Percentiles rank a stretch among this genome's conserved stretches.
These are phyloP conservation scores for Craniophora ligustri DNA, from an alignment of 2,888 invertebrate genomes.

Conservation along the genomic window DNA sequence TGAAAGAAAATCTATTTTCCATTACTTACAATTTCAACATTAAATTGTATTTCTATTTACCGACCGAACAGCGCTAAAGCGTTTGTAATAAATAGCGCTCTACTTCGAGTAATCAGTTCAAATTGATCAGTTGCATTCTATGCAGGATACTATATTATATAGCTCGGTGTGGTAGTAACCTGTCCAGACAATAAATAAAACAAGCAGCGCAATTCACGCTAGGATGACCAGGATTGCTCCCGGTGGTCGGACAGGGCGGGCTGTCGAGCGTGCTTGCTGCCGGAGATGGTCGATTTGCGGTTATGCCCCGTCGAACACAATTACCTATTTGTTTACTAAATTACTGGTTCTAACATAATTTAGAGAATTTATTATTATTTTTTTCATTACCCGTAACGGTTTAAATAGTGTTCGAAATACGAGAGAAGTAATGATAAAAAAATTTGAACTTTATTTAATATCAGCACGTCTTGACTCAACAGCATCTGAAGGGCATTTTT, in stretches of 20 bases:
- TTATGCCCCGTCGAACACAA: slow-evolving; percentile 36
- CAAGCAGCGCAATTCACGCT: slow-evolving; percentile 60
- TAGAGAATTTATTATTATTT: background rate
- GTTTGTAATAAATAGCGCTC: slow-evolving; percentile 40
- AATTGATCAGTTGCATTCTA: slow-evolving; percentile 53
- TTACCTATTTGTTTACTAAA: slow-evolving; percentile 37
- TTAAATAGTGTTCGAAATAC: background rate
- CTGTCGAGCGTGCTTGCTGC: slow-evolving; percentile 16
- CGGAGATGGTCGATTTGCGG: slow-evolving; percentile 53
- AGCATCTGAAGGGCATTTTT: background rate
- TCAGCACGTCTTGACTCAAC: background rate
- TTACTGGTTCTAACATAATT: slow-evolving; percentile 8
- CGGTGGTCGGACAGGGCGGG: slow-evolving; percentile 43
- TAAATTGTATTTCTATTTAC: slow-evolving; percentile 30
- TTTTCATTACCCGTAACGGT: background rate
- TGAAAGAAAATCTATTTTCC: slow-evolving; percentile 4
- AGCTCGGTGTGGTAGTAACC: slow-evolving; percentile 36
- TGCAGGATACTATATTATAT: slow-evolving; percentile 27
- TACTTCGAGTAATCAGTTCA: slow-evolving; percentile 50
- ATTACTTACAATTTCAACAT: slow-evolving; percentile 19
- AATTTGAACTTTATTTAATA: background rate
- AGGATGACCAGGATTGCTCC: slow-evolving; percentile 61
- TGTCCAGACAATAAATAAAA: slow-evolving; percentile 56
- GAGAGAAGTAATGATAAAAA: background rate
- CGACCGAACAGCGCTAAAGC: slow-evolving; percentile 16